Percentiles rank a stretch among this genome's conserved stretches.
Conservation (phyloP, 1,140 invertebrate species). For the Melanaphis sacchari region DNA sequence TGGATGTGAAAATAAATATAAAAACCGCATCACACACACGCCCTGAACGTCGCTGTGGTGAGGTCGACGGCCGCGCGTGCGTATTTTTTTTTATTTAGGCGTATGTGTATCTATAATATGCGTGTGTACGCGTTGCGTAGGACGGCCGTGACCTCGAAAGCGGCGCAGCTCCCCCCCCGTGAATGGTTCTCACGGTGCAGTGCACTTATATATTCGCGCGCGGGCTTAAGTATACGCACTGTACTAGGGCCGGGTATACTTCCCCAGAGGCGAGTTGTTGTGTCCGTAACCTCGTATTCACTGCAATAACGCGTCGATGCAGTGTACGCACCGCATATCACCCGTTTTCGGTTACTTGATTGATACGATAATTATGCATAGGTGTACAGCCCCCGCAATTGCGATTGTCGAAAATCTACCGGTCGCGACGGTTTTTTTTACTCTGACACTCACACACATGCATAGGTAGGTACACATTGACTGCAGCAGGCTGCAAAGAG, state of each 20-base stretch:
- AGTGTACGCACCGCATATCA: background rate
- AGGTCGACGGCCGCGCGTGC: constrained; percentile 41
- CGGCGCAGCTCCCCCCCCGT: background rate
- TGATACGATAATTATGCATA: background rate
- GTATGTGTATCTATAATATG: background rate
- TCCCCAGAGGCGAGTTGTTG: background rate
- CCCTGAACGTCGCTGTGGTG: background rate
- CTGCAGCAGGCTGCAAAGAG: background rate
- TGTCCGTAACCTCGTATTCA: background rate
- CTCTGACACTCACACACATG: background rate
- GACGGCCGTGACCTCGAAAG: constrained; percentile 44
- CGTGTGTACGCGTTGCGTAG: constrained; percentile 40
- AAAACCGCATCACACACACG: constrained; percentile 24
- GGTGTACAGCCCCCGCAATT: background rate
- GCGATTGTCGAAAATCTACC: constrained; percentile 24
- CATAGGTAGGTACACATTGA: too few relatives aligned
- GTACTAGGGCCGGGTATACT: background rate
- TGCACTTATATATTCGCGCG: background rate
- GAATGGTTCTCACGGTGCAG: constrained; percentile 36
- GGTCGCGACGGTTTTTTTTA: background rate
- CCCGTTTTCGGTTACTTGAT: background rate
- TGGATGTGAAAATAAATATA: constrained; percentile 2
- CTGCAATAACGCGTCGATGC: background rate
- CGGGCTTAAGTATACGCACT: background rate
- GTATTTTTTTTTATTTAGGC: constrained; percentile 28